These are phyloP conservation scores for Anolis apletophallus DNA, from an alignment of 2,797 vertebrate species.

Conservation along the genomic window DNA sequence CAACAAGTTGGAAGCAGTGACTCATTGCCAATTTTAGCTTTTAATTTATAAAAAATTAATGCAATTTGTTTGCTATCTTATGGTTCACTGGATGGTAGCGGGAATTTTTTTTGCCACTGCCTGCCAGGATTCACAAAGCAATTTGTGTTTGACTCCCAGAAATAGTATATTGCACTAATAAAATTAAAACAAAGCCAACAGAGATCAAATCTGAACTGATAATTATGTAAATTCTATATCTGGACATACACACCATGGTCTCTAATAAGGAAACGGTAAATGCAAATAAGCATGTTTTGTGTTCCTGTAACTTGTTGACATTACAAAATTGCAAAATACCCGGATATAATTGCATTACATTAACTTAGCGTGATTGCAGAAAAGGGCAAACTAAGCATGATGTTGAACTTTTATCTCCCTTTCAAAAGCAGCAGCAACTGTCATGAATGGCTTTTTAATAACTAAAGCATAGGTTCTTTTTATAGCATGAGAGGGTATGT, in stretches of 20 bases:
- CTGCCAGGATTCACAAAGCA: constrained; percentile 12
- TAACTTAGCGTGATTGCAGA: background rate
- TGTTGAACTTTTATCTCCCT: no score
- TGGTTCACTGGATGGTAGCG: constrained; percentile 30
- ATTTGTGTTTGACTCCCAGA: background rate
- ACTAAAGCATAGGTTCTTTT: no score
- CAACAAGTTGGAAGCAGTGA: constrained; percentile 25
- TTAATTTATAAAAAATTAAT: constrained; percentile 19
- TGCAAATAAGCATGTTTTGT: background rate
- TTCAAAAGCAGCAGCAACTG: background rate
- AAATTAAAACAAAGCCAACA: background rate
- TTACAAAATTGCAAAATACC: background rate
- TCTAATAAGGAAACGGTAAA: background rate
- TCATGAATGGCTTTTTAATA: no score
- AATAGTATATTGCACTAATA: background rate
- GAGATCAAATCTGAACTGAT: background rate
- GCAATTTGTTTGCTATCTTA: background rate
- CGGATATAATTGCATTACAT: background rate
- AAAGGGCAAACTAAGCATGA: background rate
- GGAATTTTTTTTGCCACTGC: background rate
- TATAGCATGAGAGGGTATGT: no score
- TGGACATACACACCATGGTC: background rate
- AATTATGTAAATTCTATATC: accelerated
- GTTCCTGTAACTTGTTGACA: background rate
- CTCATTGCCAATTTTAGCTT: constrained; percentile 4